A percentile compares a stretch with the other conserved stretches of the same genome.
phyloP scores from a whole-genome alignment of 2,113 vertebrate species.

The Psophia crepitans region DNA sequence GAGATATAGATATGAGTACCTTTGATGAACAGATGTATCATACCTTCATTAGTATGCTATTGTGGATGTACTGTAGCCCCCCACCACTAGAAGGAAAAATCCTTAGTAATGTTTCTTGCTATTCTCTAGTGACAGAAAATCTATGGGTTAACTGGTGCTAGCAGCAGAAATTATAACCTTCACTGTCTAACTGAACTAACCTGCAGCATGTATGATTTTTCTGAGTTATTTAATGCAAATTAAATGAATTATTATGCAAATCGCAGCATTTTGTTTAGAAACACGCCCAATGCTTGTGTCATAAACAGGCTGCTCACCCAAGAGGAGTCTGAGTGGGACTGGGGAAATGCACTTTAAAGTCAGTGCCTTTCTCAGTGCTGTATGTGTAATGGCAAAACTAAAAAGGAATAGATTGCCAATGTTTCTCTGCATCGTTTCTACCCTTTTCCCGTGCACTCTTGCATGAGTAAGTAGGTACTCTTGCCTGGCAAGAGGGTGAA shows the following conservation, averaged over 20 bases:
- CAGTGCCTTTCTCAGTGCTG: not conserved
- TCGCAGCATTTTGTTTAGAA: not conserved
- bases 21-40: not conserved
- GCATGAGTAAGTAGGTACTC: not conserved
- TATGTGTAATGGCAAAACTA: not conserved
- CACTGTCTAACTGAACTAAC: not conserved
- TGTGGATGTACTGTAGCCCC: not conserved
- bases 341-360: not conserved
- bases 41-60: not conserved
- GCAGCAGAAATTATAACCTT: not conserved
- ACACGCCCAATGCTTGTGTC: not conserved
- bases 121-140: not conserved
- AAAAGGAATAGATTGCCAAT: not conserved
- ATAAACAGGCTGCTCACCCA: not conserved
- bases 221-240: not conserved
- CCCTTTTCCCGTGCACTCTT: not conserved
- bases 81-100: not conserved
- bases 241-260: too few species aligned
- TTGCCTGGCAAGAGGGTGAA: not conserved
- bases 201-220: rapidly evolving
- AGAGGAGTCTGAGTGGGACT: not conserved
- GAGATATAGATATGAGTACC: not conserved
- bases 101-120: not conserved
- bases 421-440: not conserved
- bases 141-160: not conserved